Conservation (phyloP, 2,113 vertebrate genomes). For the Psilopogon haemacephalus region DNA sequence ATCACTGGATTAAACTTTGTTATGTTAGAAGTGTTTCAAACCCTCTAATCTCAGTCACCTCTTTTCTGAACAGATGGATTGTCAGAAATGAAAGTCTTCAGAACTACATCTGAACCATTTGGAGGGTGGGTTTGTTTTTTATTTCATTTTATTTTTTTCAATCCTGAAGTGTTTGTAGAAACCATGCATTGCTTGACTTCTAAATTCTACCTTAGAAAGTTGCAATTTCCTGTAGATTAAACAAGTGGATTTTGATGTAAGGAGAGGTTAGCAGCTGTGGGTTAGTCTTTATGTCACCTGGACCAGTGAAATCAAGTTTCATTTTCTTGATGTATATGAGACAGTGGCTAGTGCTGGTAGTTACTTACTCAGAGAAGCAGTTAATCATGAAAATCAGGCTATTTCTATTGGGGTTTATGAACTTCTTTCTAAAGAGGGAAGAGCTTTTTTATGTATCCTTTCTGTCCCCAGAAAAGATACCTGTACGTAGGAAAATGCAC, state of each 20-base stretch:
- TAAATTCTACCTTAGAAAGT: not conserved
- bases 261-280: rapidly evolving
- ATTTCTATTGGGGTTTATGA: not conserved
- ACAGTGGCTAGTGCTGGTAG: not conserved
- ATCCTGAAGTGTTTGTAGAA: not conserved
- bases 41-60: rapidly evolving
- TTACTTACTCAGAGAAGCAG: not conserved
- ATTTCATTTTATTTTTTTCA: not conserved
- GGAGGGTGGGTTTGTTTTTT: rapidly evolving
- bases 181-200: not conserved
- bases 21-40: not conserved
- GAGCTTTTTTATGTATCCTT: not conserved
- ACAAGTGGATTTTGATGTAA: not conserved
- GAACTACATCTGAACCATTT: not conserved
- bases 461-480: no score
- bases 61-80: not conserved
- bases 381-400: not conserved
- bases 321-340: not conserved
- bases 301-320: not conserved
- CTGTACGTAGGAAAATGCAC: no score
- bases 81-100: not conserved
- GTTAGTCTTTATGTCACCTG: not conserved
- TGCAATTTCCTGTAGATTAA: not conserved
- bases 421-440: not conserved
- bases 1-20: not conserved